Percentiles rank a stretch among this genome's conserved stretches.
Evolutionary conservation across 2,888 invertebrate genomes (phyloP).

Genomic region (Linnaemya tessellans): DNA sequence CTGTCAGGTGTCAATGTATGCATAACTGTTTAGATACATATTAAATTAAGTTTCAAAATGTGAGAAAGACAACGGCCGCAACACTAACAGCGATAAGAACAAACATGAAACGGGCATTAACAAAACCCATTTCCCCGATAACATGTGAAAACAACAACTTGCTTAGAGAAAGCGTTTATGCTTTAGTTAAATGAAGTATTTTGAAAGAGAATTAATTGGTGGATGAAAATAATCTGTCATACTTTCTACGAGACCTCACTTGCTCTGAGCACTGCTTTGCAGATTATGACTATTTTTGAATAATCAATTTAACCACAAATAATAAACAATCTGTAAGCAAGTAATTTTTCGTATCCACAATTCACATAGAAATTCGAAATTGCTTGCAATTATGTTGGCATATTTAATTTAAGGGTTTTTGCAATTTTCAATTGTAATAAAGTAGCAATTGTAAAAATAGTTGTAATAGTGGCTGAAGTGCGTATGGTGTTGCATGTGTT

Average conservation of each 20-base stretch:
- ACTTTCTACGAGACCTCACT: too few species aligned
- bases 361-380: conserved; percentile 30
- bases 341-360: conserved; percentile 25
- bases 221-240: background rate
- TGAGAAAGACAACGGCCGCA: conserved; percentile 34
- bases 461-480: background rate
- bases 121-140: conserved; percentile 24
- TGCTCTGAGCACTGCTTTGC: background rate
- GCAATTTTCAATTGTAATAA: conserved; percentile 49
- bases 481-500: conserved; percentile 37
- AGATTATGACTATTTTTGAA: background rate
- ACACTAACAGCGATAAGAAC: conserved; percentile 32
- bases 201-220: too few species aligned
- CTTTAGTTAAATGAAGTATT: conserved; percentile 7
- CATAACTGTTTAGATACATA: conserved; percentile 70
- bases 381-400: conserved; percentile 46
- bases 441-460: conserved; percentile 50
- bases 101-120: conserved; percentile 43
- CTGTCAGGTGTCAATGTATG: conserved; percentile 75
- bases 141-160: conserved; percentile 21
- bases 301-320: background rate
- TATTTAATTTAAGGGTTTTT: conserved; percentile 51
- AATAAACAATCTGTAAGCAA: conserved; percentile 11
- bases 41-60: conserved; percentile 49
- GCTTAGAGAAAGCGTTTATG: conserved; percentile 13